phyloP scores from a whole-genome alignment of 2,888 invertebrate species.

The Odontocolon sp. region DNA sequence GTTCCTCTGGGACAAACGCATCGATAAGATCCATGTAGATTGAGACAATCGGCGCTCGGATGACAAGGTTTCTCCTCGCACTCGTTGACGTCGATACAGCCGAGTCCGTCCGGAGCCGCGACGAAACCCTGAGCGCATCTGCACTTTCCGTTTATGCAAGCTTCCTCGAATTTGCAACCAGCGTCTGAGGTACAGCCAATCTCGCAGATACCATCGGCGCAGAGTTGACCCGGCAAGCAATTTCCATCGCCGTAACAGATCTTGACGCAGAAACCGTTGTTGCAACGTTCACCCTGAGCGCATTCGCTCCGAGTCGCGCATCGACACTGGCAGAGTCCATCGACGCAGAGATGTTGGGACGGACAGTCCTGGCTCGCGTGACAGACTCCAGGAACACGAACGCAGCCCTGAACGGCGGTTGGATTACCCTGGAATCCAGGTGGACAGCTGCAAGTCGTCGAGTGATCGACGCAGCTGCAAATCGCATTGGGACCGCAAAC shows the following conservation, averaged over 20 bases:
- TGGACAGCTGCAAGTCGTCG: constrained; percentile 90
- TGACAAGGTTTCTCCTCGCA: constrained; percentile 91
- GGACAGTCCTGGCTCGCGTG: constrained; percentile 88
- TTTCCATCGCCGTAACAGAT: constrained; percentile 95
- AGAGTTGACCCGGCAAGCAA: constrained; percentile 94
- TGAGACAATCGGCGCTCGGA: constrained; percentile 89
- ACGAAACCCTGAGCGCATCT: constrained; percentile 90
- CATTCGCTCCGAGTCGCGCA: constrained; percentile 89
- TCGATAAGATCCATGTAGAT: constrained; percentile 90
- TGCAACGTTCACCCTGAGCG: constrained; percentile 92
- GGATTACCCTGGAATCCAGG: constrained; percentile 93
- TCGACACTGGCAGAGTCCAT: constrained; percentile 89
- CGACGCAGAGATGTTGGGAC: constrained; percentile 89
- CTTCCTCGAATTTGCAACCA: constrained; percentile 90
- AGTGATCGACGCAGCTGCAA: constrained; percentile 89
- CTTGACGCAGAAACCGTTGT: constrained; percentile 90
- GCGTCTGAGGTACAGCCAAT: constrained; percentile 91
- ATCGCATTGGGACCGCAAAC: constrained; percentile 93
- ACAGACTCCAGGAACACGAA: constrained; percentile 89
- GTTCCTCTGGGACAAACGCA: constrained; percentile 91
- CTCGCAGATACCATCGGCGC: constrained; percentile 90
- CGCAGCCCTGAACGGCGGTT: constrained; percentile 93
- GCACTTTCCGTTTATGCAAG: constrained; percentile 89
- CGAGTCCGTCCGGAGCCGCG: constrained; percentile 86
- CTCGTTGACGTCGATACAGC: constrained; percentile 91